Evolutionary conservation across 2,888 invertebrate species (phyloP).

Genomic region (Heliconius charithonia): DNA sequence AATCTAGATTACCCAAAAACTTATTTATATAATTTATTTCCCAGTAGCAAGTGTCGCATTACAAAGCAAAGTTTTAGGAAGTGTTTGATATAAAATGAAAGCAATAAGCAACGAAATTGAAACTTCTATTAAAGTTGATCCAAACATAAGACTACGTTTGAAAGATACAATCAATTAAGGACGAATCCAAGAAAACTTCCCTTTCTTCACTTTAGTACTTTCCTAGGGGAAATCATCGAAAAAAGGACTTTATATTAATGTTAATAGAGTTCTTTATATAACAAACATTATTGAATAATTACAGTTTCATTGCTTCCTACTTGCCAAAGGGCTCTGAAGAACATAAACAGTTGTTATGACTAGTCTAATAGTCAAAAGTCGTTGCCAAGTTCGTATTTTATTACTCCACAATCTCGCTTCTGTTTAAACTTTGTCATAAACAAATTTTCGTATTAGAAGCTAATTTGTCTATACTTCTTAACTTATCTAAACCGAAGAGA

Average conservation of each 20-base stretch:
- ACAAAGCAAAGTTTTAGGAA: background rate
- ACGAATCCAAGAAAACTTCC: constrained; percentile 32
- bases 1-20: background rate
- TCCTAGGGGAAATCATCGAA: background rate
- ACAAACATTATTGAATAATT: constrained; percentile 15
- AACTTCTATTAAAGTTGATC: constrained; percentile 5
- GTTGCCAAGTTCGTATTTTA: constrained; percentile 36
- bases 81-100: constrained; percentile 6
- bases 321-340: constrained; percentile 25
- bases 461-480: background rate
- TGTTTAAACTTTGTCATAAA: constrained; percentile 24
- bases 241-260: background rate
- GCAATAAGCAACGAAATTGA: constrained; percentile 13
- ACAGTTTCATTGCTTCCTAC: constrained; percentile 34
- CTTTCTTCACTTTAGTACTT: constrained; percentile 10
- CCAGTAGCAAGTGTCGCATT: background rate
- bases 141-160: constrained; percentile 22
- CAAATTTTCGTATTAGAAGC: background rate
- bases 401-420: constrained; percentile 23
- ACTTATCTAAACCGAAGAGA: background rate
- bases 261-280: constrained; percentile 16
- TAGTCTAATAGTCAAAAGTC: constrained; percentile 32
- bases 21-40: background rate
- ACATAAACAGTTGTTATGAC: constrained; percentile 37
- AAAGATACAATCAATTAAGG: constrained; percentile 37